phyloP scores from a whole-genome alignment of 2,113 vertebrate genomes.

The Galemys pyrenaicus region DNA sequence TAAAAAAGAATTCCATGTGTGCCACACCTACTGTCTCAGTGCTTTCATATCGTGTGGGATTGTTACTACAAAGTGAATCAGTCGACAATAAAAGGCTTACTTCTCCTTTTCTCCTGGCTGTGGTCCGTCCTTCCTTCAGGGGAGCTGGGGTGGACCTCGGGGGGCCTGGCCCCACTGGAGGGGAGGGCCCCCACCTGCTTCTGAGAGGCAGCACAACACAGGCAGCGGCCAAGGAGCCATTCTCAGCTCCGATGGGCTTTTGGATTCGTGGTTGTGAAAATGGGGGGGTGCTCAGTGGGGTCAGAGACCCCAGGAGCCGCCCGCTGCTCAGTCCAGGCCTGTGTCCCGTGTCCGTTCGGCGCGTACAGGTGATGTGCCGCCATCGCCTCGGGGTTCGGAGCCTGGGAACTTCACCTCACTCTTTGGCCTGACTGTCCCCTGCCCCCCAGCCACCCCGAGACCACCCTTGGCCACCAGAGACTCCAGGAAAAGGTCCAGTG shows the following conservation, averaged over 20 bases:
- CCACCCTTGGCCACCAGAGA: background rate
- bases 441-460: background rate
- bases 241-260: fast-evolving
- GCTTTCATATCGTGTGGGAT: constrained; percentile 84
- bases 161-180: fast-evolving
- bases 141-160: no score
- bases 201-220: fast-evolving
- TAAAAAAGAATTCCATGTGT: constrained; percentile 64
- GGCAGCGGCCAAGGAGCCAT: no score
- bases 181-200: background rate
- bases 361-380: background rate
- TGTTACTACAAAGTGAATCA: constrained; percentile 76
- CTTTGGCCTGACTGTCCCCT: background rate
- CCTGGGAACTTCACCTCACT: background rate
- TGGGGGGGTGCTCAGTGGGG: background rate
- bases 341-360: background rate
- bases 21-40: constrained; percentile 72
- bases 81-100: constrained; percentile 79
- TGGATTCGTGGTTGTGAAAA: background rate
- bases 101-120: constrained; percentile 68
- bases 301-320: no score
- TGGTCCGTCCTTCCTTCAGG: background rate
- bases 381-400: background rate
- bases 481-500: background rate
- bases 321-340: no score